Percentiles rank a stretch among this genome's conserved stretches.
Conservation (phyloP, 2,888 invertebrate species). For the Scaptomyza polygonia region DNA sequence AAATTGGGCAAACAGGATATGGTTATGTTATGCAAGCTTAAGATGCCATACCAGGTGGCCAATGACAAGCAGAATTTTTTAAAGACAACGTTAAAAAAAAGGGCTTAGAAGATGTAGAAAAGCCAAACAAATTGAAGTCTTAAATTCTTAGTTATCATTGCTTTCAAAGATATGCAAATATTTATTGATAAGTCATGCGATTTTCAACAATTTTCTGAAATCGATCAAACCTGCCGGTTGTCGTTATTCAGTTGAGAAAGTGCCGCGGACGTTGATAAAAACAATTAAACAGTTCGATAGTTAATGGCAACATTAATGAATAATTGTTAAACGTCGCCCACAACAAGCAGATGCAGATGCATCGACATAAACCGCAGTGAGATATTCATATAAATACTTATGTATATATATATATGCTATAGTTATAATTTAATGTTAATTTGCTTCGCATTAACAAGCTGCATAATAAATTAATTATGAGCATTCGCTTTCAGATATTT, state of each 20-base stretch:
- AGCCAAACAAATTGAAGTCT: background rate
- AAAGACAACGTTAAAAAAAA: background rate
- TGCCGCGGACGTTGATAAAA: constrained; percentile 19
- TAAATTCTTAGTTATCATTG: too few relatives aligned
- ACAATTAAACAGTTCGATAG: constrained; percentile 46
- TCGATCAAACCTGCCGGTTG: background rate
- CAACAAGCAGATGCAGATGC: constrained; percentile 5
- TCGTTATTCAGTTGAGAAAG: constrained; percentile 1
- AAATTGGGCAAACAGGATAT: constrained; percentile 34
- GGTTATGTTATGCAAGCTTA: constrained; percentile 35
- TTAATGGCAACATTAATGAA: constrained; percentile 34
- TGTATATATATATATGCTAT: background rate
- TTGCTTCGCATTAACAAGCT: constrained; percentile 50
- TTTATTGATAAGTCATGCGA: background rate
- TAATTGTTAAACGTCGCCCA: constrained; percentile 27
- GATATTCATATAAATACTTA: constrained; percentile 5
- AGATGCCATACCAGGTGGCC: constrained; percentile 13
- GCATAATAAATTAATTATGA: constrained; percentile 64
- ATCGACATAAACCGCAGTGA: constrained; percentile 11
- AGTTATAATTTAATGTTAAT: constrained; percentile 58
- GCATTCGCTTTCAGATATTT: constrained; percentile 28
- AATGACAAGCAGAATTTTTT: background rate
- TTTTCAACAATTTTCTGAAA: background rate
- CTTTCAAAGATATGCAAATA: background rate
- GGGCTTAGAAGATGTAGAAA: background rate